Percentiles rank a stretch among this genome's conserved stretches.
These are phyloP conservation scores for Trichosurus vulpecula DNA, from an alignment of 2,797 vertebrate species.

Conservation along the genomic window DNA sequence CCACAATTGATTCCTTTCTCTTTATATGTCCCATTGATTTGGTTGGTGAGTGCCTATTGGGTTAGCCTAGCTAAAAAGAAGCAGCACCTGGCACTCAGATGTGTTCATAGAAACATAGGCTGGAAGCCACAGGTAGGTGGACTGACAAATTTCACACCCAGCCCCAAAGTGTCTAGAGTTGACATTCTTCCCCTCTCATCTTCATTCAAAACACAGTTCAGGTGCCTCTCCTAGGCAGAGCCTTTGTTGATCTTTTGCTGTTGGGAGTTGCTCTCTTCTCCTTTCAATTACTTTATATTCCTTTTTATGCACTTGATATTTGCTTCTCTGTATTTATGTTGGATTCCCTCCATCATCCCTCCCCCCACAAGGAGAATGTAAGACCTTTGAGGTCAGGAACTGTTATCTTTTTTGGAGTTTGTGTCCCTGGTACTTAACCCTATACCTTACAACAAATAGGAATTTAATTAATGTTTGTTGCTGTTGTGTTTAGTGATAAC, in stretches of 20 bases:
- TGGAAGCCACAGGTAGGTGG: neutral
- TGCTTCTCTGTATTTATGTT: neutral
- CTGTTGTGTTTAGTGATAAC: neutral
- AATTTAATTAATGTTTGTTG: neutral
- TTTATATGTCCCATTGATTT: neutral
- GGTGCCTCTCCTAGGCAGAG: neutral
- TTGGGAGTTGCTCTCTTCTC: neutral
- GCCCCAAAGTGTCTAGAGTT: neutral
- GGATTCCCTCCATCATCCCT: neutral
- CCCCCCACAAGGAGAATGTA: neutral
- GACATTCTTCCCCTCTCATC: neutral
- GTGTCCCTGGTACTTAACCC: neutral
- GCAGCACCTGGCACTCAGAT: neutral
- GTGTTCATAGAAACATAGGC: neutral
- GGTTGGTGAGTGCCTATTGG: neutral
- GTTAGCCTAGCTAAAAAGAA: neutral
- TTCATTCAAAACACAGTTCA: neutral
- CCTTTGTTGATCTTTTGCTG: neutral
- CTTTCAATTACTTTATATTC: neutral
- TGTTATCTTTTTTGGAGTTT: neutral
- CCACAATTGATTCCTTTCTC: neutral
- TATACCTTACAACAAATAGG: neutral
- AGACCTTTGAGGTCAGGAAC: neutral
- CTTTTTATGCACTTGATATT: neutral
- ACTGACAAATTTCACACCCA: neutral